Base-by-base conservation (phyloP, 2,888 invertebrate species). In the Sarcophaga carnaria region DNA sequence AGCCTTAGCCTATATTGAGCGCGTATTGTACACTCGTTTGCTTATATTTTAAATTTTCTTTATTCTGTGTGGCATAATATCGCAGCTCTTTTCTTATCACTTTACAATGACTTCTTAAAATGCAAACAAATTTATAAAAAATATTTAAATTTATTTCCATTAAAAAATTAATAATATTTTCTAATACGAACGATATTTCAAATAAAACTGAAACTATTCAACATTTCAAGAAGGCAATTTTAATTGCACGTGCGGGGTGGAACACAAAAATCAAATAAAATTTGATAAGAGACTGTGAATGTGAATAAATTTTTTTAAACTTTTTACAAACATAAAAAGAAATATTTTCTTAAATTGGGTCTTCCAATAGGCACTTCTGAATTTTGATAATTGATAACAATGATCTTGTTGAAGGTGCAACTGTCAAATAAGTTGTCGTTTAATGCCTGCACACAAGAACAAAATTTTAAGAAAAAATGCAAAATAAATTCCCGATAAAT, bases 231-330 rank as follows among this genome's bases (percentile, higher is more conserved):
- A 64, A 10, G 6, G 6, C n/a, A n/a, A 37, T 27, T n/a, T 67
- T 67, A 59, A 66, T 59, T 67, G 80, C 83, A 77, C 75, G 80
- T 79, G 83, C 75, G 59, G 66, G 11, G 22, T 37, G 37, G 54
- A 81, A 71, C 71, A 62, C 81, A 49, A 60, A 54, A 82, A 74
- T 81, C 71, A 60, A 82, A 76, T 67, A 25, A 85, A 69, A 69
- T 69, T 66, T 80, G 84, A 85, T 85, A 85, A 85, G 71, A 77
- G 4, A 2, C 2, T 37, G 10, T 10, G 10, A 37, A 37, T 37
- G 37, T 37, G 37, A 37, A 37, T 10, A 74, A 62, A 45, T 45
- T 59, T 45, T 1, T 62, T 62, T 45, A 59, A 37, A 37, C 37
- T 37, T 37, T 37, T 37, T 37, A 37, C 37, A 37, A 37, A 37